Evolutionary conservation across 2,888 invertebrate genomes (phyloP).

Genomic region (Brachynemurus nebulosus): DNA sequence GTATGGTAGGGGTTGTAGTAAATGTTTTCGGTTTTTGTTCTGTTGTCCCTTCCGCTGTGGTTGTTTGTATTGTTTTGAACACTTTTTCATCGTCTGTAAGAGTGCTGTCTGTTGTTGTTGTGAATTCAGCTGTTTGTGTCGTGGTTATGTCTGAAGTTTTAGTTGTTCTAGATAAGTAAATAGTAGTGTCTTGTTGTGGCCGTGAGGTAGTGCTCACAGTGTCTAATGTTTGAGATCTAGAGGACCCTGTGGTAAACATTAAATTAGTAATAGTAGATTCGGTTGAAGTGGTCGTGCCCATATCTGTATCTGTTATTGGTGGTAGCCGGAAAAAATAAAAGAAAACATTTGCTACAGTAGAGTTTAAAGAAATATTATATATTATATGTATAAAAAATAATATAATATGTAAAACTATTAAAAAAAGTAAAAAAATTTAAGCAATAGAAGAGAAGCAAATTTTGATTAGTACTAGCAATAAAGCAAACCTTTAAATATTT

Average conservation of each 20-base stretch:
- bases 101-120: background rate
- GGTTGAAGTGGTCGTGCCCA: slow-evolving; percentile 8
- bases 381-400: too few relatives aligned
- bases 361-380: slow-evolving; percentile 1
- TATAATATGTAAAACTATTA: too few relatives aligned
- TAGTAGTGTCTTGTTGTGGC: slow-evolving; percentile 2
- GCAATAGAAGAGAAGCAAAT: too few relatives aligned
- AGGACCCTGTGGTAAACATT: slow-evolving; percentile 8
- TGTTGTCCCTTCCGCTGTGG: background rate
- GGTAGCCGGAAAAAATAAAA: slow-evolving; percentile 8
- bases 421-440: too few relatives aligned
- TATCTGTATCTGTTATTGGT: slow-evolving; percentile 9
- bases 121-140: background rate
- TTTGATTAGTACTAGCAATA: too few relatives aligned
- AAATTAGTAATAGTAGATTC: slow-evolving; percentile 13
- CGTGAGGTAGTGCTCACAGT: background rate
- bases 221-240: slow-evolving; percentile 1
- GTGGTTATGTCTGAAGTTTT: background rate
- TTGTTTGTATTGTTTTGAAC: background rate
- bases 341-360: slow-evolving; percentile 3
- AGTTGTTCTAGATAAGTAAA: slow-evolving; percentile 5
- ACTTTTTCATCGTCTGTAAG: too few relatives aligned
- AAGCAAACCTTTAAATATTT: too few relatives aligned
- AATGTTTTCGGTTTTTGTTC: too few relatives aligned
- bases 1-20: background rate